Percentiles rank a stretch among this genome's conserved stretches.
Conservation (phyloP, 2,888 invertebrate genomes). For the Tipula confusa region DNA sequence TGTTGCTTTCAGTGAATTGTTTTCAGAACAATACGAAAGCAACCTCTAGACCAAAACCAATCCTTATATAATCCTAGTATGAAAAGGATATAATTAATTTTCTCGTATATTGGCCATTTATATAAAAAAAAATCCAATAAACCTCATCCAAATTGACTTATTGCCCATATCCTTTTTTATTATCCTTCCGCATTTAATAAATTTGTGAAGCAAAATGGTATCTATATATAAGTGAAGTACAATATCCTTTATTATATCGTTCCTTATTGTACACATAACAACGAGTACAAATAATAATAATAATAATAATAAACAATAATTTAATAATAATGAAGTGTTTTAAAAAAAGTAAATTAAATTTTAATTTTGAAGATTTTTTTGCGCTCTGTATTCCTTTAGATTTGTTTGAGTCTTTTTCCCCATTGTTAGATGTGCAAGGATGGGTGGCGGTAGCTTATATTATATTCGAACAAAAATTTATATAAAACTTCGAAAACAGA, state of each 20-base stretch:
- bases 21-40: no score
- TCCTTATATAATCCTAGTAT: no score
- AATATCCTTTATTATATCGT: background rate
- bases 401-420: background rate
- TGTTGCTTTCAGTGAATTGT: no score
- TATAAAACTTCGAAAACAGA: background rate
- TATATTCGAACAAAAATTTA: no score
- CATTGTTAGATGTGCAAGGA: background rate
- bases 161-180: background rate
- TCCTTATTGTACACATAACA: background rate
- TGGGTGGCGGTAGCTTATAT: background rate
- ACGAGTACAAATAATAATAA: background rate
- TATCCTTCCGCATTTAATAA: background rate
- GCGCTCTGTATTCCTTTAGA: no score
- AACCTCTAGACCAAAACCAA: no score
- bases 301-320: conserved; percentile 9
- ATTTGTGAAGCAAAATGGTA: background rate
- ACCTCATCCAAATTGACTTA: background rate
- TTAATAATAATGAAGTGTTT: conserved; percentile 12
- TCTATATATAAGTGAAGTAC: background rate
- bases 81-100: background rate
- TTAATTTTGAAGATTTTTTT: background rate
- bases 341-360: background rate
- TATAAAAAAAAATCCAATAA: background rate
- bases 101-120: background rate